Evolutionary conservation across 2,113 vertebrate species (phyloP).

Genomic region (Turdus rufiventris): DNA sequence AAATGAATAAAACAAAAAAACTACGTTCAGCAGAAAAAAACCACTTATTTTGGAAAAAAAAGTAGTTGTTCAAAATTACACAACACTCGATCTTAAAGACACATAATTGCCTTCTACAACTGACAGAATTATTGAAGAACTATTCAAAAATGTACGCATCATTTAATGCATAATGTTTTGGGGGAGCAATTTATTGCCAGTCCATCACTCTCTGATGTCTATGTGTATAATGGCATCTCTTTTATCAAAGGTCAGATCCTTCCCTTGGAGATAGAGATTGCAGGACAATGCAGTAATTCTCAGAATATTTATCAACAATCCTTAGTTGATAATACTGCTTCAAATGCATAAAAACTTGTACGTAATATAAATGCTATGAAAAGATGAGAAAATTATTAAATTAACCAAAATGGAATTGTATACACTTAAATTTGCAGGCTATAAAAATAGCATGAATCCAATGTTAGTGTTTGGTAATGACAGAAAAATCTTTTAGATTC

Average conservation of each 20-base stretch:
- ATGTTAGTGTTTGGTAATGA: neutral
- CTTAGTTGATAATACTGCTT: neutral
- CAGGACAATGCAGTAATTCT: neutral
- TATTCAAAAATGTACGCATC: neutral
- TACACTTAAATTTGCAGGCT: neutral
- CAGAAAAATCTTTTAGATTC: neutral
- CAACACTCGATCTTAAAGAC: neutral
- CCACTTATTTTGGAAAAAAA: rapidly evolving
- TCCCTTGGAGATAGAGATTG: neutral
- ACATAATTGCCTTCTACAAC: neutral
- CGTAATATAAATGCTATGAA: neutral
- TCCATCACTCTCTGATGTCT: neutral
- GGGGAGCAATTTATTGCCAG: neutral
- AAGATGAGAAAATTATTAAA: neutral
- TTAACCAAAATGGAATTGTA: neutral
- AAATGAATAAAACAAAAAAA: neutral
- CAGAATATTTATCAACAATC: neutral
- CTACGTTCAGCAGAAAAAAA: neutral
- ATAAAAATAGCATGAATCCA: neutral
- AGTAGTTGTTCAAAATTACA: neutral
- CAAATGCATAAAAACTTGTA: neutral
- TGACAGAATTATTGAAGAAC: neutral
- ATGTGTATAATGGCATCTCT: neutral
- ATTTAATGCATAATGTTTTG: neutral
- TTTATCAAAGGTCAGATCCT: neutral